Evolutionary conservation across 2,888 invertebrate genomes (phyloP).

Genomic region (Cordilura impudica): DNA sequence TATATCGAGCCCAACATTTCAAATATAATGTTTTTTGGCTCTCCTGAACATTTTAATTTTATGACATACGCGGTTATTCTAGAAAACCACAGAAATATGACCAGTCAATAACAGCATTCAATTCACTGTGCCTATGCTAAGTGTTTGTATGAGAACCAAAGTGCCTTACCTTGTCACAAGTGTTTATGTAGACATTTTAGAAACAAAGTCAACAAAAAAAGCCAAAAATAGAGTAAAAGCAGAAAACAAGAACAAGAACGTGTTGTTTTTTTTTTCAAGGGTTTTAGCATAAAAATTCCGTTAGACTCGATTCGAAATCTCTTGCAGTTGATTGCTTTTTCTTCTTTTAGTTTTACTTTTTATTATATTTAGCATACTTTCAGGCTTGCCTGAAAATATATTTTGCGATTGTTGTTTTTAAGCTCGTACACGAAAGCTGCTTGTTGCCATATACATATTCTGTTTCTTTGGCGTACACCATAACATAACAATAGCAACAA

Average conservation of each 20-base stretch:
- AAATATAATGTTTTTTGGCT: too few relatives aligned
- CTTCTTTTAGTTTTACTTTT: neutral
- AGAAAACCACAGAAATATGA: too few relatives aligned
- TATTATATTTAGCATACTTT: conserved; percentile 38
- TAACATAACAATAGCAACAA: conserved; percentile 11
- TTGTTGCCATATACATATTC: neutral
- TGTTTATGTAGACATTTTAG: conserved; percentile 39
- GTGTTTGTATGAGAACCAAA: conserved; percentile 25
- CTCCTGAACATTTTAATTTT: too few relatives aligned
- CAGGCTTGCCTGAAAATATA: conserved; percentile 34
- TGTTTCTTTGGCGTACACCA: conserved; percentile 4
- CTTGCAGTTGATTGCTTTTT: neutral
- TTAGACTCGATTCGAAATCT: conserved; percentile 13
- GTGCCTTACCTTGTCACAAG: conserved; percentile 41
- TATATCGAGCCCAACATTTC: too few relatives aligned
- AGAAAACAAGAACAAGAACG: neutral
- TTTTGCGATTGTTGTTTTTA: conserved; percentile 18
- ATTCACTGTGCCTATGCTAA: neutral
- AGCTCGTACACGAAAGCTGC: neutral
- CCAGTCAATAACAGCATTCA: too few relatives aligned
- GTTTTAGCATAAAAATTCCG: conserved; percentile 12
- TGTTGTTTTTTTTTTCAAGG: neutral
- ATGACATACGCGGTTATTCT: too few relatives aligned
- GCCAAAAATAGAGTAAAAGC: neutral
- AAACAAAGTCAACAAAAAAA: neutral